A percentile compares a stretch with the other conserved stretches of the same genome.
phyloP scores from a whole-genome alignment of 1,140 invertebrate species.

The Lucilia sericata region DNA sequence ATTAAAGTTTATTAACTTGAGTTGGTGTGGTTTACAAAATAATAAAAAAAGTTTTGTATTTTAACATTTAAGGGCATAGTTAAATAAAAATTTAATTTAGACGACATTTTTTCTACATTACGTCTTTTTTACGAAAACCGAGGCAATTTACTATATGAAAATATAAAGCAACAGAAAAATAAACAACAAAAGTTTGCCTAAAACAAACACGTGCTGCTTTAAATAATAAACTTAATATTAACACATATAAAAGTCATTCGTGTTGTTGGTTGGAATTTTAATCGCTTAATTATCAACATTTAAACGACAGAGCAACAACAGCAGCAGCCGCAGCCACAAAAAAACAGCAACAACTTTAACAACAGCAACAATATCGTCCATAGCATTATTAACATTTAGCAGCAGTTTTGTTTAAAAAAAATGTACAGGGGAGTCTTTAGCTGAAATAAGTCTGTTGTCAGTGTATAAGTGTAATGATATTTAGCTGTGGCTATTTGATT shows the following conservation, averaged over 20 bases:
- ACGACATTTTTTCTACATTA: too few relatives aligned
- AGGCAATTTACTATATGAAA: too few relatives aligned
- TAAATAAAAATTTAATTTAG: not conserved
- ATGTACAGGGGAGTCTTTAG: too few relatives aligned
- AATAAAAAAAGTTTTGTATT: too few relatives aligned
- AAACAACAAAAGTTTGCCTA: constrained; percentile 33
- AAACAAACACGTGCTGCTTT: constrained; percentile 50
- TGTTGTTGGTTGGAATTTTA: constrained; percentile 49
- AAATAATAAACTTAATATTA: constrained; percentile 52
- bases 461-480: not conserved
- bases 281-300: constrained; percentile 48
- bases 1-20: not conserved
- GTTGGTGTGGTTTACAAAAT: not conserved
- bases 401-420: too few relatives aligned
- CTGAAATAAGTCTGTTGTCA: not conserved
- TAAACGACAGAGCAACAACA: not conserved
- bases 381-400: too few relatives aligned
- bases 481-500: not conserved
- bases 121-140: too few relatives aligned
- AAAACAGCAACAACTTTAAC: constrained; percentile 39
- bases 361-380: not conserved
- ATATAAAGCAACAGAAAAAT: not conserved
- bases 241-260: constrained; percentile 52
- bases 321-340: not conserved
- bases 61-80: too few relatives aligned